Evolutionary conservation across 2,888 invertebrate species (phyloP), one percentile per base, ranked within the genome.

Genomic region (Euproctis similis): DNA sequence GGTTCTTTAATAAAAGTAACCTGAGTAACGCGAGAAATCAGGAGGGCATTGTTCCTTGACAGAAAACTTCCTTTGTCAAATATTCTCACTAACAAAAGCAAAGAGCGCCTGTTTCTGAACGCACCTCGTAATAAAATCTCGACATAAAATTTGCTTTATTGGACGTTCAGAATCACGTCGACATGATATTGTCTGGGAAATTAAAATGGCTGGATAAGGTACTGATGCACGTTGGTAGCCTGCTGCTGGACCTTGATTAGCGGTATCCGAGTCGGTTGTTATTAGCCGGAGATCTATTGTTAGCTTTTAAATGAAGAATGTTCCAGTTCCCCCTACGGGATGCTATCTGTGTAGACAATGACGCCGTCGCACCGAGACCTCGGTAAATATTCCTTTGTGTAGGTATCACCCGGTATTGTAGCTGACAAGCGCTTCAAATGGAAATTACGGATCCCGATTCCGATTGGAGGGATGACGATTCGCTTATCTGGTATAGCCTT

Each of bases 221-320:
- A 21, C 6, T 21, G 21, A 21, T n/a, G n/a, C 37, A 50, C 46
- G 45, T 38, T 31, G 40, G 36, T 42, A 42, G 44, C 26, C 48
- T 46, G 39, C n/a, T n/a, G n/a, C 14, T 13, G 23, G 27, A 36
- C 30, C 39, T 40, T 38, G 46, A 42, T 44, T 45, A 43, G 32
- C 24, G 34, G 35, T 26, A 26, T 16, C 33, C 28, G 34, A 45
- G 39, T 8, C 30, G 16, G 40, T 31, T 28, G 46, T 48, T n/a
- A 46, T 52, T 46, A 53, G 42, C 40, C 35, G 34, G 33, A 36
- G 35, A 41, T 38, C 49, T 42, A 50, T 59, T 54, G 48, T 56
- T 36, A n/a, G n/a, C n/a, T n/a, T n/a, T n/a, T n/a, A 42, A 42
- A 28, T 39, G 36, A 31, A 36, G 45, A 52, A 45, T 32, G 48